phyloP scores from a whole-genome alignment of 2,113 vertebrate species.

The Cryptoleucopteryx plumbea region DNA sequence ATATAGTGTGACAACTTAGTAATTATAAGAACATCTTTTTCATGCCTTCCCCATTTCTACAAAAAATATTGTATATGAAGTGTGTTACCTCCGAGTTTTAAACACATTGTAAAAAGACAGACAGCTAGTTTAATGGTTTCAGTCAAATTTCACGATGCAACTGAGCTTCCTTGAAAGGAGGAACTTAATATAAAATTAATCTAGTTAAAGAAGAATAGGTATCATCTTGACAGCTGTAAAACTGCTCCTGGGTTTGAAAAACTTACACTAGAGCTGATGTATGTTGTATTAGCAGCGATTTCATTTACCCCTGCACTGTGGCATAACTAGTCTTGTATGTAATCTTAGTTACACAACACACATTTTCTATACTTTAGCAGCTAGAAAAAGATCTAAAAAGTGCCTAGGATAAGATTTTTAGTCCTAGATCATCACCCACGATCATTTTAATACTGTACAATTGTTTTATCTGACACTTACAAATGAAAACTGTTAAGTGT shows the following conservation, averaged over 20 bases:
- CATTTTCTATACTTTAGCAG: not conserved
- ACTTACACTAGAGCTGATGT: not conserved
- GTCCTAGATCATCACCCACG: not conserved
- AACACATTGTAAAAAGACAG: not conserved
- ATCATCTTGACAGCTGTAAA: not conserved
- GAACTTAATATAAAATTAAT: not conserved
- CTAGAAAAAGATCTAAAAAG: not conserved
- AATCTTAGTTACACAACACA: not conserved
- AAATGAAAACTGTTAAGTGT: not conserved
- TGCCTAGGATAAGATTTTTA: not conserved
- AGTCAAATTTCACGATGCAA: not conserved
- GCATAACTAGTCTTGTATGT: not conserved
- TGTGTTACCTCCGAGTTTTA: not conserved
- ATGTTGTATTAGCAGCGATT: not conserved
- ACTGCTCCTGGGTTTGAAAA: not conserved
- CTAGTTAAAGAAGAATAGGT: not conserved
- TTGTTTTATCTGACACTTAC: conserved; percentile 1
- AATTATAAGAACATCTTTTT: not conserved
- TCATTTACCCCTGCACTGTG: not conserved
- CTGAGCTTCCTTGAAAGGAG: not conserved
- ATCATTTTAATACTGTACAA: not conserved
- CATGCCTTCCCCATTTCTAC: not conserved
- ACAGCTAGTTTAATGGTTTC: not conserved
- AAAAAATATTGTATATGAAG: not conserved
- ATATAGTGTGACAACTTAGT: not conserved